Evolutionary conservation across 1,140 invertebrate genomes (phyloP).

Genomic region (Trichonephila clavata): DNA sequence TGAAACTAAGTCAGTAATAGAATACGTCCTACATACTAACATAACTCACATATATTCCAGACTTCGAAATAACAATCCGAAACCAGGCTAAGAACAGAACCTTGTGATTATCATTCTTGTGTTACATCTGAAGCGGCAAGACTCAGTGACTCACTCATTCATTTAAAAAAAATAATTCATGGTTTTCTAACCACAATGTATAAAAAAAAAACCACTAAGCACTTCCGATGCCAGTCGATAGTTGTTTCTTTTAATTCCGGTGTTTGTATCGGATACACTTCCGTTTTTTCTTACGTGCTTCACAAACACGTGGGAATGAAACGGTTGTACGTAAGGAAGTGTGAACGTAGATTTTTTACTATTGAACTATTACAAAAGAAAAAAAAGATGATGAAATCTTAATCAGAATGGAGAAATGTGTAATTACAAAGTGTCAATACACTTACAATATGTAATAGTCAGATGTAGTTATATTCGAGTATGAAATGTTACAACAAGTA

Average conservation of each 20-base stretch:
- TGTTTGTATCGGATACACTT: neutral
- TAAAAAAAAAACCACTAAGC: neutral
- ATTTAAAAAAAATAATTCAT: neutral
- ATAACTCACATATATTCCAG: too few species aligned
- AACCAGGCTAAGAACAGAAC: too few species aligned
- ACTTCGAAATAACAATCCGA: too few species aligned
- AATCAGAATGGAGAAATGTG: neutral
- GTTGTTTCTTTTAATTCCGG: neutral
- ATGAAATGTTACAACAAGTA: too few species aligned
- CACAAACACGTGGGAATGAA: neutral
- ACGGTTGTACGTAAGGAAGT: neutral
- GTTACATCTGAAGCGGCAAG: neutral
- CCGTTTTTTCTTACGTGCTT: neutral
- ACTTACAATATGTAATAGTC: neutral
- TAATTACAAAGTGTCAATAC: neutral
- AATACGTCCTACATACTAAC: too few species aligned
- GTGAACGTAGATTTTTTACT: neutral
- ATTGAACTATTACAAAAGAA: neutral
- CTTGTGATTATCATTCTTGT: neutral
- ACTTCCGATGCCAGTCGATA: neutral
- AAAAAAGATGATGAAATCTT: neutral
- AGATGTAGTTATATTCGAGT: too few species aligned
- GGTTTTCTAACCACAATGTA: constrained; percentile 11
- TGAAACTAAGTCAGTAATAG: too few species aligned
- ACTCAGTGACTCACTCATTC: neutral